Evolutionary conservation across 2,888 invertebrate genomes (phyloP).

Genomic region (Agrotis segetum): DNA sequence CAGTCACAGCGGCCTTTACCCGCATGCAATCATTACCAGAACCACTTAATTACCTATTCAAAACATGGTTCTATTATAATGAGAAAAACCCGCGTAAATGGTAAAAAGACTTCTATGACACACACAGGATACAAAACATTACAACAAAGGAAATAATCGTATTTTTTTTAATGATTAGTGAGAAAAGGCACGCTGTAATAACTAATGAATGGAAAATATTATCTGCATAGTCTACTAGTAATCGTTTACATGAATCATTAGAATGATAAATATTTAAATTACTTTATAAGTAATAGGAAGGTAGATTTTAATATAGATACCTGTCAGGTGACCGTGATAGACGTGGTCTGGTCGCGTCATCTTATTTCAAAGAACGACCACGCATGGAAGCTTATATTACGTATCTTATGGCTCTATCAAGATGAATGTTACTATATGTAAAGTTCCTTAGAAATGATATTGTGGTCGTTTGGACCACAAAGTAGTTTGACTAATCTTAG

Average conservation of each 20-base stretch:
- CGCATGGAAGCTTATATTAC: conserved; percentile 17
- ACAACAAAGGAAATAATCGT: conserved; percentile 63
- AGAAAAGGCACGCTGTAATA: conserved; percentile 58
- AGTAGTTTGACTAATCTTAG: conserved; percentile 21
- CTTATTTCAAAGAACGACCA: conserved; percentile 55
- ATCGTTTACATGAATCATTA: conserved; percentile 60
- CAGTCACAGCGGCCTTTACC: conserved; percentile 69
- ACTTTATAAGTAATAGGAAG: conserved; percentile 31
- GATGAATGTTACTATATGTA: conserved; percentile 21
- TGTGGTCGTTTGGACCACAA: not conserved
- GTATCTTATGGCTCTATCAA: conserved; percentile 17
- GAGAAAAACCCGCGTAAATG: conserved; percentile 57
- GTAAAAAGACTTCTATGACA: conserved; percentile 59
- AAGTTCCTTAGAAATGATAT: conserved; percentile 32
- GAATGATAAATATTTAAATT: conserved; percentile 58
- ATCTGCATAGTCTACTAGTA: conserved; percentile 36
- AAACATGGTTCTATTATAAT: conserved; percentile 61
- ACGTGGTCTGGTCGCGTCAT: conserved; percentile 49
- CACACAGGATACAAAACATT: conserved; percentile 61
- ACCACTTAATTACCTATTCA: conserved; percentile 67
- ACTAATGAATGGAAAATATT: conserved; percentile 73
- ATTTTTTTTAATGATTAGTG: conserved; percentile 56
- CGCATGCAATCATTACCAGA: conserved; percentile 70
- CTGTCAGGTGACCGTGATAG: conserved; percentile 22
- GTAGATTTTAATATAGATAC: conserved; percentile 36